Evolutionary conservation across 2,113 vertebrate genomes (phyloP).

Genomic region (Gracilinanus agilis): DNA sequence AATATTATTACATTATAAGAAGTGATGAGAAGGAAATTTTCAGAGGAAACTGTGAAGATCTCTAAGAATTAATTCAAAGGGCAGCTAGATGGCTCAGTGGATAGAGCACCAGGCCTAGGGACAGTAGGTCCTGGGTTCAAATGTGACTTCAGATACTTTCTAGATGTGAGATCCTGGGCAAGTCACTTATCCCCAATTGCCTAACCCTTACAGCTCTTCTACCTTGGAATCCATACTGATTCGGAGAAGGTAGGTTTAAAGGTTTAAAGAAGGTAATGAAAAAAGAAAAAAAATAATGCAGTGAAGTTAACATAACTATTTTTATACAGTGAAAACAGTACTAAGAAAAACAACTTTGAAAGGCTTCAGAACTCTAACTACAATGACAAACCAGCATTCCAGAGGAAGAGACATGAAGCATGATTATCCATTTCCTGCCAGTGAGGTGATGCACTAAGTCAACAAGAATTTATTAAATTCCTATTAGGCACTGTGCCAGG

Average conservation of each 20-base stretch:
- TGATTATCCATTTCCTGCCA: not conserved
- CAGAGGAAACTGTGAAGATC: not conserved
- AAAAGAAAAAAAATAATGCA: too few relatives aligned
- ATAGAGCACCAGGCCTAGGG: too few relatives aligned
- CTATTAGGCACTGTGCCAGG: not conserved
- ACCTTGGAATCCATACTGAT: too few relatives aligned
- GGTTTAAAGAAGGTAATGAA: too few relatives aligned
- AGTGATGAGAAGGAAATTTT: not conserved
- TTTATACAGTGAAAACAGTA: not conserved
- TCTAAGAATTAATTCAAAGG: not conserved
- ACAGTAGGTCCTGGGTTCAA: too few relatives aligned
- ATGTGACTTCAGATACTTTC: too few relatives aligned
- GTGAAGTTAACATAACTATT: not conserved
- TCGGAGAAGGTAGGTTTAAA: too few relatives aligned
- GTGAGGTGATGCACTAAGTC: not conserved
- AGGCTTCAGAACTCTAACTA: not conserved
- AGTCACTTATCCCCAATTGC: too few relatives aligned
- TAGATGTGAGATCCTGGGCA: too few relatives aligned
- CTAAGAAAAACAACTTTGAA: not conserved
- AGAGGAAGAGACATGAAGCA: not conserved
- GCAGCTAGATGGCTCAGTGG: too few relatives aligned
- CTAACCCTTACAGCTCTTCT: too few relatives aligned
- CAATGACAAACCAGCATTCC: not conserved
- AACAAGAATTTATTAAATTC: not conserved
- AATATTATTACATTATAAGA: not conserved